phyloP scores from a whole-genome alignment of 2,888 invertebrate species.

The Drosophila neotestacea region DNA sequence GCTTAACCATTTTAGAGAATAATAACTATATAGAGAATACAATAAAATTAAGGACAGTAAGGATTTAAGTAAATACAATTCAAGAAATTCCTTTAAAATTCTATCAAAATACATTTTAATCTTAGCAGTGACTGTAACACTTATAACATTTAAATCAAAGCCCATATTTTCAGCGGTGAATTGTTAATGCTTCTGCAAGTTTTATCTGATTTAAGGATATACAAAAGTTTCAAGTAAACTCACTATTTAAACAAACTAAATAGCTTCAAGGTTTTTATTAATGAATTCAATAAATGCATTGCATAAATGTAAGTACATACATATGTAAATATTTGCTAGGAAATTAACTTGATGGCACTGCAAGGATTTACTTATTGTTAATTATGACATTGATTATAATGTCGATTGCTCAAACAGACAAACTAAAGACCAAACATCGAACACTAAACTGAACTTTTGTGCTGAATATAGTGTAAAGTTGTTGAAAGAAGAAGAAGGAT shows the following conservation, averaged over 20 bases:
- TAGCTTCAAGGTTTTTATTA: neutral
- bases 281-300: neutral
- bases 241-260: neutral
- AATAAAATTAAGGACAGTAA: no score
- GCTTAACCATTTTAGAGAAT: neutral
- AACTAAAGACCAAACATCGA: constrained; percentile 1
- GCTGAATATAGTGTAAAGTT: constrained; percentile 13
- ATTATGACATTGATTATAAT: constrained; percentile 15
- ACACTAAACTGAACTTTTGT: constrained; percentile 11
- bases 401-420: constrained; percentile 22
- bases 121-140: no score
- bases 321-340: neutral
- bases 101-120: no score
- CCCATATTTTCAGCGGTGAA: no score
- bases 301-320: neutral
- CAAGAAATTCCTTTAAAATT: no score
- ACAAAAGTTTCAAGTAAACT: no score
- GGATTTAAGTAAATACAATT: no score
- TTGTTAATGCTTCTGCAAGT: no score
- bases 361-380: constrained; percentile 2
- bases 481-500: neutral
- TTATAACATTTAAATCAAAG: no score
- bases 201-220: no score
- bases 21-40: no score
- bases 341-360: neutral